These are phyloP conservation scores for Peromyscus nudipes DNA, from an alignment of 2,797 vertebrate genomes.

Conservation along the genomic window DNA sequence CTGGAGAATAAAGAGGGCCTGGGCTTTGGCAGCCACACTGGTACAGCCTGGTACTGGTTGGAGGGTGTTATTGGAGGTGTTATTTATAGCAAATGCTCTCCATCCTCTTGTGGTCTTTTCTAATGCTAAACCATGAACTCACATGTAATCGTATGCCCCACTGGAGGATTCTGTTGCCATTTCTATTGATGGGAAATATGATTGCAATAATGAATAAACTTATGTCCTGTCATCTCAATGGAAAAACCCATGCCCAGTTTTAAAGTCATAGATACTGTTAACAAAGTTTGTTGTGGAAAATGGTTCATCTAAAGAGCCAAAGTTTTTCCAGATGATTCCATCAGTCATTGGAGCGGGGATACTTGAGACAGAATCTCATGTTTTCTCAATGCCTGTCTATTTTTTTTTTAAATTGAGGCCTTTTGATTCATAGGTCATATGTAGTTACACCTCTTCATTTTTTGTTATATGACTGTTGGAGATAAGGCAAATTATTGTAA, in stretches of 20 bases:
- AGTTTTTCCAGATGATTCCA: background rate
- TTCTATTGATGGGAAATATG: background rate
- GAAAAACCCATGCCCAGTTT: background rate
- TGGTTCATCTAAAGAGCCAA: background rate
- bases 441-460: background rate
- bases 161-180: background rate
- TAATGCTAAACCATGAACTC: background rate
- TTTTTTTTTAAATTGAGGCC: background rate
- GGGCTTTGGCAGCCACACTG: background rate
- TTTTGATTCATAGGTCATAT: background rate
- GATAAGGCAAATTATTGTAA: background rate
- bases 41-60: background rate
- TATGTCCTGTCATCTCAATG: background rate
- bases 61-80: background rate
- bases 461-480: background rate
- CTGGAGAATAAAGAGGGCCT: slow-evolving; percentile 15
- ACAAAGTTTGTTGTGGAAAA: background rate
- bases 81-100: background rate
- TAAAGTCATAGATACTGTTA: background rate
- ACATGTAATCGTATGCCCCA: too few species aligned
- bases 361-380: background rate
- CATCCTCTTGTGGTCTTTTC: background rate
- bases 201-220: background rate
- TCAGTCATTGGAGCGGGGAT: background rate
- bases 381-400: background rate